Conservation (phyloP, 2,113 vertebrate species). For the Eclectus roratus region DNA sequence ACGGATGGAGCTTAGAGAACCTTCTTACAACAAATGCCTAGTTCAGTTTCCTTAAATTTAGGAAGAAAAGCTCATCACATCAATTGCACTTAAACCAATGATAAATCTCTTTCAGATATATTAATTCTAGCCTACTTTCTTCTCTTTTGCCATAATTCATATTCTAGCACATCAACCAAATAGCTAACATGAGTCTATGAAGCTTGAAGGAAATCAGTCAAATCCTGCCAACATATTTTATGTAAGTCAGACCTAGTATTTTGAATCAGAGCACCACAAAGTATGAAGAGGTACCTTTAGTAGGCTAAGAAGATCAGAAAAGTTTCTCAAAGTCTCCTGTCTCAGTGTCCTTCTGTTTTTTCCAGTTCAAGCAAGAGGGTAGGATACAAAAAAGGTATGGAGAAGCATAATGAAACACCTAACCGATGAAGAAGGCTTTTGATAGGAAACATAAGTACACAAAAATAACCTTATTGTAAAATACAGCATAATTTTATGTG, state of each 20-base stretch:
- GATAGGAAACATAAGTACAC: neutral
- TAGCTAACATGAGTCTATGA: neutral
- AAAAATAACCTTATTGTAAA: neutral
- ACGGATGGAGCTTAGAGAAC: neutral
- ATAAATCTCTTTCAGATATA: neutral
- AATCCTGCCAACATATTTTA: neutral
- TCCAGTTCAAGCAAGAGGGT: neutral
- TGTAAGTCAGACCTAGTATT: neutral
- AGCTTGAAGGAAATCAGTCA: neutral
- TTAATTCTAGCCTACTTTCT: neutral
- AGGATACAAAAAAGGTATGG: neutral
- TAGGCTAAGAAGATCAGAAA: neutral
- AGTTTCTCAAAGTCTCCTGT: neutral
- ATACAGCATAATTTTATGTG: neutral
- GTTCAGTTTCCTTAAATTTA: neutral
- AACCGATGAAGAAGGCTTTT: neutral
- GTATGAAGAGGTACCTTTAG: neutral
- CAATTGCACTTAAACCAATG: neutral
- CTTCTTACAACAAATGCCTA: neutral
- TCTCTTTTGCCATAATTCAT: neutral
- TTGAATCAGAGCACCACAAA: neutral
- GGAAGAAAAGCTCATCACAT: neutral
- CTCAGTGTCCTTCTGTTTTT: neutral
- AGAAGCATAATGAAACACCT: neutral
- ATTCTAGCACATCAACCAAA: neutral